Conservation (phyloP, 2,797 vertebrate genomes). For the Diglossa cyanea region DNA sequence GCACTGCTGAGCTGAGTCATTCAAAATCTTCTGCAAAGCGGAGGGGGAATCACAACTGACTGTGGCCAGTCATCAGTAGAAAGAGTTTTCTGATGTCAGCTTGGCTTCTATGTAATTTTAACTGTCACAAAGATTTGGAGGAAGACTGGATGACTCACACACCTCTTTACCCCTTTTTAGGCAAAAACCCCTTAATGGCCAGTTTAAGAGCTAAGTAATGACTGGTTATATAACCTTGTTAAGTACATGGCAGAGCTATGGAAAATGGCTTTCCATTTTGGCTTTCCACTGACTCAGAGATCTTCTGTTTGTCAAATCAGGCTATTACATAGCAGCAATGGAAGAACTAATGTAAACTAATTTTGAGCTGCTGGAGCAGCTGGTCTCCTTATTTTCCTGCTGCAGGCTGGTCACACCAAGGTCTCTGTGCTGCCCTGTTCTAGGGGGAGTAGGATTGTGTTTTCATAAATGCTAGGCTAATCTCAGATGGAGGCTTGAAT, state of each 20-base stretch:
- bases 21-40: not conserved
- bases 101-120: not conserved
- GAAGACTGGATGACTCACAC: not conserved
- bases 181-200: not conserved
- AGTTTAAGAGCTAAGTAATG: not conserved
- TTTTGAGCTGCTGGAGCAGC: not conserved
- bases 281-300: conserved; percentile 59
- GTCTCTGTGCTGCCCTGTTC: not conserved
- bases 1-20: not conserved
- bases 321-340: not conserved
- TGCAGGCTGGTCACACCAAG: not conserved
- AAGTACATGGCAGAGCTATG: not conserved
- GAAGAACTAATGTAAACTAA: conserved; percentile 24
- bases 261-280: conserved; percentile 31
- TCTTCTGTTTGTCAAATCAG: conserved; percentile 43
- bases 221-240: conserved; percentile 29
- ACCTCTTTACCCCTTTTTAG: not conserved
- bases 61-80: not conserved
- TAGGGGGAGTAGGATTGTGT: not conserved
- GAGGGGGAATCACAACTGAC: not conserved
- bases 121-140: not conserved
- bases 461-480: not conserved
- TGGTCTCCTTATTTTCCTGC: not conserved
- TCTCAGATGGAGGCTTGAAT: not conserved
- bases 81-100: not conserved